Evolutionary conservation across 2,797 vertebrate species (phyloP), one percentile per base, ranked within the genome.

Genomic region (Iguana delicatissima): DNA sequence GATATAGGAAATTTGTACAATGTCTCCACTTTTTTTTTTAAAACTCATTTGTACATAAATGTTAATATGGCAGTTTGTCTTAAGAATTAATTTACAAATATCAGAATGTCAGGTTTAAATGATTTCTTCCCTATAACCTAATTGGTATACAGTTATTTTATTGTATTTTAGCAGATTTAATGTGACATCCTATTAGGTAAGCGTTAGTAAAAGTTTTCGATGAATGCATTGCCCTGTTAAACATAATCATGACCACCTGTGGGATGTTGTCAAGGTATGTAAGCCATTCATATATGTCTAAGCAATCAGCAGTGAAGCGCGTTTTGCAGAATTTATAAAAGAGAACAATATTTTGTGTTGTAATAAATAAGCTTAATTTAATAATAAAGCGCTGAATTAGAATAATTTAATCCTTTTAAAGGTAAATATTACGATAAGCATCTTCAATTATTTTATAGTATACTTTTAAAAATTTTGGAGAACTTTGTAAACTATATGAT

Each of bases 241-340:
- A 89, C 85, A 76, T 98, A 98, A 98, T 97, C 96, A 93, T 96
- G 98, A 96, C 98, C 98, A 98, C 95, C 96, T 98, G 98, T 94
- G 94, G 95, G 94, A 93, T 91, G 93, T 94, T 97, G 98, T 96
- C 95, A 96, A 94, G 74, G 94, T 96, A 91, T 96, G 96, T 90
- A 97, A 96, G 94, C 96, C 97, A 95, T 96, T 96, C 95, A 57
- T 92, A 90, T 93, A 96, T 96, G 13, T 97, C 96, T 96, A 90
- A 95, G 95, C 95, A 92, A 96, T 97, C 97, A 96, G 97, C 94
- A 96, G 94, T 97, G 97, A 97, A 98, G 98, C 98, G 98, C 98
- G 98, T 98, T 98, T 42, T 42, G 97, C 96, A 96, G 97, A 96
- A 96, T 97, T 84, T 98, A 97, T 98, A 97, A 98, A 98, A 96